These are phyloP conservation scores for Heliconius ismenius DNA, from an alignment of 2,888 invertebrate genomes.

Conservation along the genomic window DNA sequence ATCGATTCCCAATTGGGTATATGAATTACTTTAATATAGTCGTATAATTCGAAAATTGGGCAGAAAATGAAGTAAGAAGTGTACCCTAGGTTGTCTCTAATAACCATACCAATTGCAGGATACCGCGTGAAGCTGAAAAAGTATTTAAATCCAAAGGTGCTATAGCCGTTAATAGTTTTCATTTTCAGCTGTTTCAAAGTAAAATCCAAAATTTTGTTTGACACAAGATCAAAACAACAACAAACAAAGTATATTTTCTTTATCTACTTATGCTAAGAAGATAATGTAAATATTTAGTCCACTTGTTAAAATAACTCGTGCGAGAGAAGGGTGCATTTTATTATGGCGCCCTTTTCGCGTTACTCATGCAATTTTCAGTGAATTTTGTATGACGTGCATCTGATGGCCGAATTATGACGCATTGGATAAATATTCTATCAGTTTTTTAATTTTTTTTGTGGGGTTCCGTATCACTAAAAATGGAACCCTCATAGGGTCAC, in stretches of 20 bases:
- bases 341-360: slow-evolving; percentile 34
- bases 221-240: slow-evolving; percentile 1
- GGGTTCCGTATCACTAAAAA: too few species aligned
- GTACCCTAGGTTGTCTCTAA: background rate
- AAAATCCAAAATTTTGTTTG: background rate
- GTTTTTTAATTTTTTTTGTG: background rate
- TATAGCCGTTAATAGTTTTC: background rate
- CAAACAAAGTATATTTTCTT: slow-evolving; percentile 5
- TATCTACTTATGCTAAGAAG: slow-evolving; percentile 23
- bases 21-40: too few species aligned
- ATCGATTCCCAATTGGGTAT: too few species aligned
- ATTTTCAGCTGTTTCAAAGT: background rate
- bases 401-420: slow-evolving; percentile 35
- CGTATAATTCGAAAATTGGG: background rate
- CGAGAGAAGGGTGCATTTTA: slow-evolving; percentile 43
- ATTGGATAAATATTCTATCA: slow-evolving; percentile 22
- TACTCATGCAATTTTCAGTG: slow-evolving; percentile 38
- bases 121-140: too few species aligned
- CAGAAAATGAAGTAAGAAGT: background rate
- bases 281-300: slow-evolving; percentile 40
- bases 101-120: too few species aligned
- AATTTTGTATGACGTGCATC: slow-evolving; percentile 34
- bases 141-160: background rate
- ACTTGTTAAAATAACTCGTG: slow-evolving; percentile 34
- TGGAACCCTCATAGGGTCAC: too few species aligned